phyloP scores from a whole-genome alignment of 1,140 invertebrate species.

The Plodia interpunctella region DNA sequence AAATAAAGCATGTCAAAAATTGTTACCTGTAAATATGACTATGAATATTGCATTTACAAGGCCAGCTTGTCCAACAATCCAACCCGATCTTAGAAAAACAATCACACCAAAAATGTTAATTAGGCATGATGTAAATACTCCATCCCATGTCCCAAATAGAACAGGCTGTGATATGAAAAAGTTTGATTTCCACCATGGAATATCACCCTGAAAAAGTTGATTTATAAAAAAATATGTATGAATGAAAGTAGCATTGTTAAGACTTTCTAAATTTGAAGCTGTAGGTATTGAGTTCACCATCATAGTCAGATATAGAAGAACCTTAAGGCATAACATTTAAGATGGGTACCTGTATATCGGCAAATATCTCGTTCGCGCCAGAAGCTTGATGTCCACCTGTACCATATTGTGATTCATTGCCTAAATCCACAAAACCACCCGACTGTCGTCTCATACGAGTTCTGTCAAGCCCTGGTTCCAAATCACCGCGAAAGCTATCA shows the following conservation, averaged over 20 bases:
- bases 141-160: conserved; percentile 98
- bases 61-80: conserved; percentile 97
- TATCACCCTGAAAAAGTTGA: conserved; percentile 79
- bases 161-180: conserved; percentile 96
- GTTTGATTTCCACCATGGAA: conserved; percentile 95
- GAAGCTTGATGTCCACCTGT: conserved; percentile 89
- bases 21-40: conserved; percentile 88
- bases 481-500: conserved; percentile 59
- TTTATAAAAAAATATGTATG: not conserved
- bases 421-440: conserved; percentile 83
- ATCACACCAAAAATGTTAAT: conserved; percentile 99
- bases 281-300: too few relatives aligned
- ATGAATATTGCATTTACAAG: conserved; percentile 92
- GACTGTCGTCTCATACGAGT: conserved; percentile 72
- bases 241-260: too few relatives aligned
- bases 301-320: too few relatives aligned
- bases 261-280: too few relatives aligned
- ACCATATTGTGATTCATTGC: conserved; percentile 85
- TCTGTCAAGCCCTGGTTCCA: conserved; percentile 56
- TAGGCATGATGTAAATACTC: conserved; percentile 95
- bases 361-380: conserved; percentile 91
- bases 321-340: not conserved
- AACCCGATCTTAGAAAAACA: conserved; percentile 96
- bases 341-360: conserved; percentile 90
- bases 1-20: too few relatives aligned